A percentile compares a stretch with the other conserved stretches of the same genome.
phyloP scores from a whole-genome alignment of 1,140 invertebrate species.

The Drosophila lacteicornis region DNA sequence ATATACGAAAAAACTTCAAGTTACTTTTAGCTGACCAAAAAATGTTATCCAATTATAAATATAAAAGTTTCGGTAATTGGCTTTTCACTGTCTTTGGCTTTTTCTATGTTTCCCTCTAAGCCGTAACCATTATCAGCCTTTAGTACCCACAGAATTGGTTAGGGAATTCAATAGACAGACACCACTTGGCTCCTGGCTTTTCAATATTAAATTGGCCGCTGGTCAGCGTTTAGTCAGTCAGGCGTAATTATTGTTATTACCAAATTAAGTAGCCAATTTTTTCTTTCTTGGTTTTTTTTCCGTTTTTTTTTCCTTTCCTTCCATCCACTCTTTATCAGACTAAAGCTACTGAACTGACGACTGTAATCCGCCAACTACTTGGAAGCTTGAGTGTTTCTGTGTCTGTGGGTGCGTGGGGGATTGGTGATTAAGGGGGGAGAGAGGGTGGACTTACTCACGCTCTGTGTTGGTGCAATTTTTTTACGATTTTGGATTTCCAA shows the following conservation, averaged over 20 bases:
- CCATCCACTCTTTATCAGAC: constrained; percentile 64
- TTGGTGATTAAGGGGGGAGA: background rate
- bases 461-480: constrained; percentile 58
- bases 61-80: constrained; percentile 32
- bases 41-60: constrained; percentile 3
- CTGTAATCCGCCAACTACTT: constrained; percentile 71
- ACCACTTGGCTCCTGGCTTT: constrained; percentile 56
- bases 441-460: constrained; percentile 58
- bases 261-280: constrained; percentile 83
- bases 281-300: constrained; percentile 69
- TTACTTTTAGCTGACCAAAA: too few species aligned
- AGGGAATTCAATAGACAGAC: constrained; percentile 60
- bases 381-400: constrained; percentile 30
- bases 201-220: constrained; percentile 66
- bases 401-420: constrained; percentile 20
- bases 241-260: constrained; percentile 83
- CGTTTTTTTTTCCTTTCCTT: constrained; percentile 38
- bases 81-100: constrained; percentile 17
- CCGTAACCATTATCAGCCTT: constrained; percentile 3
- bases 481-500: constrained; percentile 71
- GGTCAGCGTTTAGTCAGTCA: constrained; percentile 80
- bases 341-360: constrained; percentile 39
- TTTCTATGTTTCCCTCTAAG: background rate
- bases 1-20: background rate
- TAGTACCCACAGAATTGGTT: constrained; percentile 22